Base-by-base conservation (phyloP, 2,888 invertebrate species). In the Dromius quadrimaculatus region DNA sequence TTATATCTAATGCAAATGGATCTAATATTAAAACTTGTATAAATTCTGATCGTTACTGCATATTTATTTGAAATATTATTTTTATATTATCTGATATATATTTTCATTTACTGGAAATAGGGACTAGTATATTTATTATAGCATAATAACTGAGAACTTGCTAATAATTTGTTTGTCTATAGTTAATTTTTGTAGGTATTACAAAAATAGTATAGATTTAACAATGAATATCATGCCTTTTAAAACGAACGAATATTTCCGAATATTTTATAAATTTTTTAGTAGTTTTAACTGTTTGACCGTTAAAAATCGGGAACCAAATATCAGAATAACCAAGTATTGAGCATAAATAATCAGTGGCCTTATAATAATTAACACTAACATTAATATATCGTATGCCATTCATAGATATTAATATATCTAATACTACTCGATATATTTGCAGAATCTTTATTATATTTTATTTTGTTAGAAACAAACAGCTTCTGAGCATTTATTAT, bases 401-500 rank as follows among this genome's bases (percentile, higher is more conserved):
- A 59, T 68, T 68, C 50, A 36, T 47, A 64, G 32, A 41, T 28
- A 34, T 64, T 47, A 63, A 47, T 64, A 17, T 63, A 32, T 45
- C 28, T 64, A 47, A 43, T 34, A 32, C n/a, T 59, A 22, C 50
- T 34, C 32, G 19, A 36, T 59, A 36, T 45, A 32, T 64, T 64
- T 45, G 19, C 64, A 47, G 19, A 47, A n/a, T 11, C 66, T 57
- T 41, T 66, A 68, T 59, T 43, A 45, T 68, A 59, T 68, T 43
- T 43, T 34, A 41, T 68, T 59, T 59, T 50, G 11, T 62, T 43
- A 62, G 62, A 38, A 15, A 32, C 32, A 47, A 19, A 79, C 76
- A 78, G 80, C 79, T 81, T 80, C 69, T 76, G 76, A 79, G 81
- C 81, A 81, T 81, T 82, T 81, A 81, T 75, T 74, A 72, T 76